Evolutionary conservation across 2,888 invertebrate species (phyloP), one percentile per base, ranked within the genome.

Genomic region (Gryllus longicercus): DNA sequence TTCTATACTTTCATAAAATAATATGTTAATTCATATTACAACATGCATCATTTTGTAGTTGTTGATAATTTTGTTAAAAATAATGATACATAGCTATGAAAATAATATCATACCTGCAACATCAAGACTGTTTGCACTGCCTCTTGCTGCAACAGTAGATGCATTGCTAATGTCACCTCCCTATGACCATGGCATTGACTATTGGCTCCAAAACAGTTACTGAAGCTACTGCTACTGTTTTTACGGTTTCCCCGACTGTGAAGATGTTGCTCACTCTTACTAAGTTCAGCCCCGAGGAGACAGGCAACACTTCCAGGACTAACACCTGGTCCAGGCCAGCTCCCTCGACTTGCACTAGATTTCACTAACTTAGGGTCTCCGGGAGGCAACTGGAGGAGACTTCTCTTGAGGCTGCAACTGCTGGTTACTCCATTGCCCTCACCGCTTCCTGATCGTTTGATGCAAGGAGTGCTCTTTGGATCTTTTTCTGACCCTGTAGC

Each of bases 301-400:
- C 82, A 81, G n/a, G 80, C 81, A 14, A 81, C 81, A 51, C 81
- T 80, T n/a, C 81, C 81, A 1, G 82, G 82, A 51, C 84, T 88
- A 10, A 89, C 87, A 76, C 92, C 93, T 0, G 95, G 95, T 0
- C 95, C 95, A 0, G 95, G 95, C 95, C 95, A 96, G 4, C 95
- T 95, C 0, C 95, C 95, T 77, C 95, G 89, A 0, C 94, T 94
- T 0, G 94, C 93, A 23, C 93, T 93, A 2, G 92, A 92, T 87
- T 94, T 95, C 0, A 91, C 91, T 63, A 93, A 90, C 85, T 94
- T 95, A 0, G 91, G 90, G 85, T 94, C 95, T 74, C 94, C 89
- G 0, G 93, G 90, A 21, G 93, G 93, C 83, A 93, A 88, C 86
- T 93, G 93, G 0, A 93, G 87, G 38, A 93, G 87, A 83, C 89